Conservation (phyloP, 2,797 vertebrate species). For the Pelodytes ibericus region DNA sequence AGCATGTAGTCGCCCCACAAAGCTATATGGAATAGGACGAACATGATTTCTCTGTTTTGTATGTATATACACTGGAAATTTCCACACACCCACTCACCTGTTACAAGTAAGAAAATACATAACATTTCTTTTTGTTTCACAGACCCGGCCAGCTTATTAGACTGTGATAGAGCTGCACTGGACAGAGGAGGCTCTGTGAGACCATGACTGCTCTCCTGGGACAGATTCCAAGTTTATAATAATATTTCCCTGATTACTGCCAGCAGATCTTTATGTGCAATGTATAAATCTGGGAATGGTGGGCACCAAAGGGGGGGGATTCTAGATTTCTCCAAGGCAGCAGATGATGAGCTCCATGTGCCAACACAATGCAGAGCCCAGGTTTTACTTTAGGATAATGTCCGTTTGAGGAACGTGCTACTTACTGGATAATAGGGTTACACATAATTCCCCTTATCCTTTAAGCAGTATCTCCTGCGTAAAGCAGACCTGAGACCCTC, state of each 20-base stretch:
- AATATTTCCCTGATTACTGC: slow-evolving; percentile 34
- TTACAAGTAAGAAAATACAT: too few relatives aligned
- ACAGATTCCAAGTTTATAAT: slow-evolving; percentile 32
- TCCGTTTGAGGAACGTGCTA: neutral
- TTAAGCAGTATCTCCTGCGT: slow-evolving; percentile 1
- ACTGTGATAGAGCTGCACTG: neutral
- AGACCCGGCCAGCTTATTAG: too few relatives aligned
- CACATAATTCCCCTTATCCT: slow-evolving; percentile 25
- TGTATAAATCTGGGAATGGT: slow-evolving; percentile 36
- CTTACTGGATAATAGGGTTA: slow-evolving; percentile 24
- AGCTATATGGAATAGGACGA: too few relatives aligned
- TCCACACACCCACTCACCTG: too few relatives aligned
- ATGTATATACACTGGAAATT: too few relatives aligned
- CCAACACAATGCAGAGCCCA: neutral
- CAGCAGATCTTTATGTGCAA: slow-evolving; percentile 34
- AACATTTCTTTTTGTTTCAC: too few relatives aligned
- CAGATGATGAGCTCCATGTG: neutral
- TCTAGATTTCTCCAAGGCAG: slow-evolving; percentile 20
- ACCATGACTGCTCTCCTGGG: slow-evolving; percentile 15
- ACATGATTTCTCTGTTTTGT: too few relatives aligned
- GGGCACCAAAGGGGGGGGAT: neutral
- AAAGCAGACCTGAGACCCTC: neutral
- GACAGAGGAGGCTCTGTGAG: slow-evolving; percentile 35
- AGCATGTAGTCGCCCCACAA: too few relatives aligned
- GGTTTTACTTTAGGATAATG: slow-evolving; percentile 21